Evolutionary conservation across 35 echinoderm and acorn worm genomes (phyloP), one percentile per base, ranked within the genome.

Genomic region (Apostichopus californicus): DNA sequence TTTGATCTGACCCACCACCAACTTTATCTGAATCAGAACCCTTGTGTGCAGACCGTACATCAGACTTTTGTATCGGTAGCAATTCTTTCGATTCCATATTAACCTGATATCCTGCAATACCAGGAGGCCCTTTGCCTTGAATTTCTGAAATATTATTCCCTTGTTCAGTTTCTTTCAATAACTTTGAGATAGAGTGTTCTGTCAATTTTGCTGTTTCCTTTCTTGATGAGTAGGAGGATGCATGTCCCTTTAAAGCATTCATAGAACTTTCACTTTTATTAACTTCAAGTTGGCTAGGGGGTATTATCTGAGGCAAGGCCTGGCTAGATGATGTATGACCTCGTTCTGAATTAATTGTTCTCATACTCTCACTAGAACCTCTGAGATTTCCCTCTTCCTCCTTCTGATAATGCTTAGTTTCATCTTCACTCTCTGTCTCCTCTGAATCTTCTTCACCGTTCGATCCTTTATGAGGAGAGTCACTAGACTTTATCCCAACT

Each of bases 391-490:
- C 81, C 57, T 85, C 20, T 23, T 59, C 56, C 55, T 91, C 89
- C 23, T 26, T 23, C 73, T 21, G 55, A n/a, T 11, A 79, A 18
- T 91, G 73, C 73, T 60, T 85, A 8, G 71, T 90, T 61, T 99
- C 97, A 78, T 99, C 97, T 57, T 99, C 97, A 90, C 94, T 99
- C 26, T 99, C 97, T 56, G 97, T 99, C 83, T 99, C 96, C 71
- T 98, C 97, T 5, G 97, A 99, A 21, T 94, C 97, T 22, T 99
- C 97, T 56, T 99, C 87, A 73, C 88, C 91, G 17, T 96, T 93
- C 73, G 94, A 94, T 28, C 94, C 92, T 21, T 93, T 88, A 1
- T 84, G 65, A n/a, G 92, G 86, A 46, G 89, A 86, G 8, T 94
- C 92, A 92, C 57, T 78, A 28, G 78, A 65, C 66, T 78, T 94